phyloP scores from a whole-genome alignment of 1,140 invertebrate species.

The Melitaea cinxia region DNA sequence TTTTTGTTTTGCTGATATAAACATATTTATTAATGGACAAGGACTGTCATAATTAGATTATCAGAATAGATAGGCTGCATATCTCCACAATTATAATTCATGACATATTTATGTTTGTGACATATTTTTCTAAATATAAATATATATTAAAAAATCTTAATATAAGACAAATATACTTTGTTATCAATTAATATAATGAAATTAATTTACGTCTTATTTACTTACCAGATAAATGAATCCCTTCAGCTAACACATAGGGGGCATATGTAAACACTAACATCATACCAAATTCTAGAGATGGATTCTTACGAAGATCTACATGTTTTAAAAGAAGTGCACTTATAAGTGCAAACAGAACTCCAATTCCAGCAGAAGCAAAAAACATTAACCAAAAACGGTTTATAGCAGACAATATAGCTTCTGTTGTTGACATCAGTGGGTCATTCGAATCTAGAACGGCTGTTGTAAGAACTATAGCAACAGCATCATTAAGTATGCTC shows the following conservation, averaged over 20 bases:
- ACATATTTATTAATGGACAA: too few species aligned
- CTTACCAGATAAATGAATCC: slow-evolving; percentile 95
- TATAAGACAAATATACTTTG: too few species aligned
- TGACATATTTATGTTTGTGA: too few species aligned
- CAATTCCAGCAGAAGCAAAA: slow-evolving; percentile 98
- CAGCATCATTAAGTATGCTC: slow-evolving; percentile 98
- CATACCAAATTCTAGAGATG: slow-evolving; percentile 98
- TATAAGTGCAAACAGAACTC: slow-evolving; percentile 96
- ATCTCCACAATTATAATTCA: too few species aligned
- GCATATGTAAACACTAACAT: slow-evolving; percentile 99
- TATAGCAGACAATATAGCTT: slow-evolving; percentile 94
- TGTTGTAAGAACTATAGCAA: slow-evolving; percentile 98
- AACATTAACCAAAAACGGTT: slow-evolving; percentile 98
- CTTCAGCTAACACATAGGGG: slow-evolving; percentile 98
- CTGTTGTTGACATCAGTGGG: slow-evolving; percentile 87
- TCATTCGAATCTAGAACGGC: slow-evolving; percentile 91
- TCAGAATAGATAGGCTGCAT: too few species aligned
- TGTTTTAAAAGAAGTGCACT: slow-evolving; percentile 97
- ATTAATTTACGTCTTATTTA: too few species aligned
- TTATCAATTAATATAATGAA: too few species aligned
- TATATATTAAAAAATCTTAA: too few species aligned
- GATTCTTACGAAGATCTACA: slow-evolving; percentile 97
- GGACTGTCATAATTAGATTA: too few species aligned
- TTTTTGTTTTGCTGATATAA: too few species aligned
- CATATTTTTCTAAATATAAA: too few species aligned